phyloP scores from a whole-genome alignment of 2,113 vertebrate species.

The Heptranchias perlo region DNA sequence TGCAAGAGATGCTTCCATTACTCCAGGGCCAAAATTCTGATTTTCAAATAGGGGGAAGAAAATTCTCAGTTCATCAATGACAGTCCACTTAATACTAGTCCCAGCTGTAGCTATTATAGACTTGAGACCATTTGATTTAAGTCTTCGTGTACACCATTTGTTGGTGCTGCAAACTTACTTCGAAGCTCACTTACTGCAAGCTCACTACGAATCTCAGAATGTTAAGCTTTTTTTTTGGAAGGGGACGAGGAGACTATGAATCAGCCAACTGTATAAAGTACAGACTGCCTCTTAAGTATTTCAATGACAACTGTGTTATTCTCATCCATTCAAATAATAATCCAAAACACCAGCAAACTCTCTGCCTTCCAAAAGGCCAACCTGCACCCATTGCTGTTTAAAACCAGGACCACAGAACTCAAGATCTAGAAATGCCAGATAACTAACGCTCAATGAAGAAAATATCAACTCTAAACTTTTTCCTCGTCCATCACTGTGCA shows the following conservation, averaged over 20 bases:
- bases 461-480: not conserved
- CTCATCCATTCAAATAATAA: not conserved
- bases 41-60: not conserved
- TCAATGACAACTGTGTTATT: not conserved
- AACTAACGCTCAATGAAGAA: not conserved
- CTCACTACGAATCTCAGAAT: not conserved
- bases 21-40: not conserved
- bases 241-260: not conserved
- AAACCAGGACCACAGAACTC: not conserved
- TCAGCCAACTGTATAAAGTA: not conserved
- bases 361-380: not conserved
- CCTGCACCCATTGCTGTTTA: slow-evolving; percentile 2
- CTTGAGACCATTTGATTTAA: not conserved
- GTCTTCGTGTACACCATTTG: not conserved
- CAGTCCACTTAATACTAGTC: not conserved
- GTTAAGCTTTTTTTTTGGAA: not conserved
- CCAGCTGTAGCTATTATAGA: not conserved
- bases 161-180: not conserved
- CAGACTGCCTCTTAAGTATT: not conserved
- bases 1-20: not conserved
- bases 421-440: not conserved
- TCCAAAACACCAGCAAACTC: not conserved
- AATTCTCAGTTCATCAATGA: not conserved
- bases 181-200: no score
- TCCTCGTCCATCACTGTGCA: not conserved